Base-by-base conservation (phyloP, 2,797 vertebrate genomes). In the Thaleichthys pacificus region DNA sequence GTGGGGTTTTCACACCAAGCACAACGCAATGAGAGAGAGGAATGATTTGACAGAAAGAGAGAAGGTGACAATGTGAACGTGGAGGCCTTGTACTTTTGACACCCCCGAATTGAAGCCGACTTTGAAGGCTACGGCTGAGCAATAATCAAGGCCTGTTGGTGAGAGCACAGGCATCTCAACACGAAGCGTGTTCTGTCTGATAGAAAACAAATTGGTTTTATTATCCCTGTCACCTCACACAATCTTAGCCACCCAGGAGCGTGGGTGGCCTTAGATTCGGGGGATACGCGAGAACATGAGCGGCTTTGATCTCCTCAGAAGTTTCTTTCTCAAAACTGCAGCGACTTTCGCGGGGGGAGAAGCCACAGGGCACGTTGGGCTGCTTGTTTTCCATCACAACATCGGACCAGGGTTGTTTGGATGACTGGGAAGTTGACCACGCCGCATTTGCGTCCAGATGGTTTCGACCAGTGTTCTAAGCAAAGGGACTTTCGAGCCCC, bases 161-260 rank as follows among this genome's bases (percentile, higher is more conserved):
- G 63, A 84, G 81, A 82, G 84, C 80, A 84, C 82, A 70, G 56
- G 80, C 86, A 83, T 85, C 76, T 75, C 67, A 11, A 77, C 80
- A 78, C 81, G 83, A 75, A 75, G 82, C 81, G 82, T 69, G 68
- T 89, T 88, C 78, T 85, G 64, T 84, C 69, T 86, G 86, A 92
- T 86, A 82, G 86, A 85, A 91, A 90, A 90, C 88, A 91, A 92
- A 91, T 88, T 89, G 88, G 82, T 83, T 88, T 89, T 85, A 88
- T 88, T 84, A 85, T 73, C 75, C 82, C 64, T 80, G 86, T 83
- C 85, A 85, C 73, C 82, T 83, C 63, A 78, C 73, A 84, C 66
- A 73, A 87, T 85, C 85, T 70, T 76, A 79, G 80, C 84, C 78
- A 80, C 75, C 82, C 71, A 79, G 57, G 84, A 69, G 69, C 74